phyloP scores from a whole-genome alignment of 2,888 invertebrate genomes.

The Scaptomyza reducta region DNA sequence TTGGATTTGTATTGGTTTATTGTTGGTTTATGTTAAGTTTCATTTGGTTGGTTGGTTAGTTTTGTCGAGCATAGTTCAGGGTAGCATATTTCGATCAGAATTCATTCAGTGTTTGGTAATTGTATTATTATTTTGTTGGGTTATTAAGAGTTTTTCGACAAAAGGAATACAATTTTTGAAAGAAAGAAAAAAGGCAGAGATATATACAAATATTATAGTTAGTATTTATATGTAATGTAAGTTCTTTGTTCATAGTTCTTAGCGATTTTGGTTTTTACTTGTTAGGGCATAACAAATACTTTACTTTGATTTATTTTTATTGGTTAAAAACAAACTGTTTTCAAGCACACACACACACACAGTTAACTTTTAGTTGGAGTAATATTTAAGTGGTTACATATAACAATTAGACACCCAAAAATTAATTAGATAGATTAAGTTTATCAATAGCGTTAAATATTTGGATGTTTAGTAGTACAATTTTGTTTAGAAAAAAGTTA shows the following conservation, averaged over 20 bases:
- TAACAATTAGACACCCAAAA: constrained; percentile 66
- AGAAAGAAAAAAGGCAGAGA: constrained; percentile 73
- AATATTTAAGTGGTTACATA: constrained; percentile 39
- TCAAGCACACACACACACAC: constrained; percentile 58
- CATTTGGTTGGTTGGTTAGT: constrained; percentile 28
- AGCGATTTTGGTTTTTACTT: constrained; percentile 16
- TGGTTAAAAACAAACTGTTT: constrained; percentile 29
- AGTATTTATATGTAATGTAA: constrained; percentile 65
- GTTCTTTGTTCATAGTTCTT: constrained; percentile 39
- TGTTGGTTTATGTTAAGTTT: constrained; percentile 30
- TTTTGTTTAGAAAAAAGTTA: constrained; percentile 22
- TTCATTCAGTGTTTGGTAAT: constrained; percentile 66
- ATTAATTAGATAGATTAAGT: constrained; percentile 45
- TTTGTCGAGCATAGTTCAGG: constrained; percentile 69
- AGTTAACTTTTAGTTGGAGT: constrained; percentile 52
- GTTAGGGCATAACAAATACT: constrained; percentile 41
- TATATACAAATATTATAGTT: constrained; percentile 78
- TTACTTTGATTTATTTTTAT: constrained; percentile 27
- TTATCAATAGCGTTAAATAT: constrained; percentile 42
- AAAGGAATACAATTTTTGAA: constrained; percentile 65
- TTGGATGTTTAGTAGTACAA: constrained; percentile 26
- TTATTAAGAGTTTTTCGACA: constrained; percentile 53
- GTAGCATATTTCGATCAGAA: constrained; percentile 70
- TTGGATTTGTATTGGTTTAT: constrained; percentile 42
- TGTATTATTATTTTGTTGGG: constrained; percentile 37